Evolutionary conservation across 2,888 invertebrate genomes (phyloP).

Genomic region (Maniola hyperantus): DNA sequence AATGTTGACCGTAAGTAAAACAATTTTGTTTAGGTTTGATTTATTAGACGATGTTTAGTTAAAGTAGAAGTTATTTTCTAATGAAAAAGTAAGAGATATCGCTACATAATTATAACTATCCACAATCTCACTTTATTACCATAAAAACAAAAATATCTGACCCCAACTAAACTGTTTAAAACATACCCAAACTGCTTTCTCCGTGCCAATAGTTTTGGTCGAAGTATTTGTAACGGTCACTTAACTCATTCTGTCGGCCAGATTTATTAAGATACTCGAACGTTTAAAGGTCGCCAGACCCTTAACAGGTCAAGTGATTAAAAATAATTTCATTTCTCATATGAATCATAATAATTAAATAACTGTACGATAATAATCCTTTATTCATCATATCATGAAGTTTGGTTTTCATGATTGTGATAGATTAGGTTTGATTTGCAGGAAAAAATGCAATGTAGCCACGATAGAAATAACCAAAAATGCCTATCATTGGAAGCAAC

Average conservation of each 20-base stretch:
- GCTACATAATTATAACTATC: too few relatives aligned
- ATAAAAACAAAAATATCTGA: not conserved
- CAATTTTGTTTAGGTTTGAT: too few relatives aligned
- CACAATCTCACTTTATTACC: too few relatives aligned
- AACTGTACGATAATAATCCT: not conserved
- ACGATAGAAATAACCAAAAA: not conserved
- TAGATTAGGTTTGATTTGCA: not conserved
- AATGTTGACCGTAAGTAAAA: too few relatives aligned
- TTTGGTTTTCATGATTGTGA: not conserved
- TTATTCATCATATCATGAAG: not conserved
- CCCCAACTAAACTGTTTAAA: constrained; percentile 15
- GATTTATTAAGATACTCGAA: constrained; percentile 46
- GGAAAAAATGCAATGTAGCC: not conserved
- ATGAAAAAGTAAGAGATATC: too few relatives aligned
- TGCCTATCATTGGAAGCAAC: not conserved
- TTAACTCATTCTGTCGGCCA: constrained; percentile 31
- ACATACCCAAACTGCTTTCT: constrained; percentile 27
- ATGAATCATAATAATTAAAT: not conserved
- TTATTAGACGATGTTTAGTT: too few relatives aligned
- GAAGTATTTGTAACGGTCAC: constrained; percentile 35
- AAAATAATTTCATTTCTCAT: constrained; percentile 10
- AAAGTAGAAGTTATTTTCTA: too few relatives aligned
- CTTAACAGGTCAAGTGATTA: constrained; percentile 18
- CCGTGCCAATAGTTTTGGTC: constrained; percentile 28
- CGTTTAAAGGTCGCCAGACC: constrained; percentile 36